Evolutionary conservation across 2,113 vertebrate species (phyloP).

Genomic region (Aythya baeri): DNA sequence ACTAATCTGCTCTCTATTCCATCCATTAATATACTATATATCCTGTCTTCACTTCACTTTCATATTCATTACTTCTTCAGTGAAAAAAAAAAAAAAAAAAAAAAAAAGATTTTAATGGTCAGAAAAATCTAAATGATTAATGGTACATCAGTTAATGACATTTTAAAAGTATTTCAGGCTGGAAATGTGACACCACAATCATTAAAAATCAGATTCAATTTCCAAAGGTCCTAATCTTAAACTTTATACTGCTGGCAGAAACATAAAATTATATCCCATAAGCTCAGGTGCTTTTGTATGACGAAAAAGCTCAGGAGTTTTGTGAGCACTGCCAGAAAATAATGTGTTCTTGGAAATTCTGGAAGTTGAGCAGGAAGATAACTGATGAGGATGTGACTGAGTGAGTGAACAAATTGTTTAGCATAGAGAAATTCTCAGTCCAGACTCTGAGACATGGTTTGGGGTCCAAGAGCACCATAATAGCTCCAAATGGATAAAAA

Average conservation of each 20-base stretch:
- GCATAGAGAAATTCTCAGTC: constrained; percentile 66
- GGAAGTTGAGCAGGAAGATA: constrained; percentile 65
- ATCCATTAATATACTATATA: constrained; percentile 63
- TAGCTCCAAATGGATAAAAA: constrained; percentile 78
- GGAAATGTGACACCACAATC: constrained; percentile 77
- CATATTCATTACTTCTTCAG: constrained; percentile 76
- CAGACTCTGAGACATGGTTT: constrained; percentile 67
- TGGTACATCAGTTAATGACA: constrained; percentile 72
- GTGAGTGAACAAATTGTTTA: constrained; percentile 72
- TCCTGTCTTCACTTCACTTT: constrained; percentile 64
- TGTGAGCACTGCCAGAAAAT: constrained; percentile 67
- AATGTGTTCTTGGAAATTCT: constrained; percentile 74
- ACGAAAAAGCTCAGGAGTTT: constrained; percentile 69
- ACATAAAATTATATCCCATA: constrained; percentile 76
- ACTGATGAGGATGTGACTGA: constrained; percentile 73
- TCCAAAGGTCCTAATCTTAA: constrained; percentile 80
- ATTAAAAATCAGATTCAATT: constrained; percentile 83
- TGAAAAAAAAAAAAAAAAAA: constrained; percentile 68
- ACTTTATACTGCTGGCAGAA: constrained; percentile 74
- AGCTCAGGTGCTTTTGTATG: constrained; percentile 57
- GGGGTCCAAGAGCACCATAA: constrained; percentile 78
- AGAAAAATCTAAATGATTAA: constrained; percentile 80
- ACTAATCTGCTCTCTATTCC: constrained; percentile 56
- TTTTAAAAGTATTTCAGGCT: constrained; percentile 78
- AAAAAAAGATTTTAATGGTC: constrained; percentile 73